phyloP scores from a whole-genome alignment of 2,113 vertebrate species.

The Castor canadensis region DNA sequence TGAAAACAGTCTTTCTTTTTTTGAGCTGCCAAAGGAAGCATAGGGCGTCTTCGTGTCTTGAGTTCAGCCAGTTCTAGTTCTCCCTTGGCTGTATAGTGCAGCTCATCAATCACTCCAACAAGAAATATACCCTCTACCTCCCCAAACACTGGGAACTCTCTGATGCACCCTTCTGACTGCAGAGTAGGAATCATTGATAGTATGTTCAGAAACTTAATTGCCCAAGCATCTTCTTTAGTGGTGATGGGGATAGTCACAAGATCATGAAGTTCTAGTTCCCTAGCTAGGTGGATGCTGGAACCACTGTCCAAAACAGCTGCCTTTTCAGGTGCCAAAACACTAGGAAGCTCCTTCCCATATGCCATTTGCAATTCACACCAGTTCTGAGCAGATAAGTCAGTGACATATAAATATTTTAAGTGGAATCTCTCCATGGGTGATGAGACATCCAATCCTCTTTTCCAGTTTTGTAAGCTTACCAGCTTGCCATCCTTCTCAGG shows the following conservation, averaged over 20 bases:
- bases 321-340: conserved; percentile 67
- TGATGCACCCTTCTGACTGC: conserved; percentile 79
- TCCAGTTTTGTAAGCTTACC: not conserved
- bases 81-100: conserved; percentile 81
- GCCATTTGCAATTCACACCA: conserved; percentile 87
- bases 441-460: conserved; percentile 32
- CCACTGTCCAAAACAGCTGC: conserved; percentile 76
- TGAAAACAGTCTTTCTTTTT: conserved; percentile 82
- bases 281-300: conserved; percentile 83
- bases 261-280: conserved; percentile 86
- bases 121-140: conserved; percentile 83
- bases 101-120: conserved; percentile 84
- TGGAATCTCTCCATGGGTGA: conserved; percentile 80
- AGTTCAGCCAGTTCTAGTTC: conserved; percentile 81
- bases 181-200: conserved; percentile 81
- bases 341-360: conserved; percentile 79
- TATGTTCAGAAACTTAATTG: conserved; percentile 83
- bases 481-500: not conserved
- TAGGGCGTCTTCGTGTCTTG: conserved; percentile 74
- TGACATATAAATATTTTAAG: conserved; percentile 82
- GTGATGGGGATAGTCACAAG: conserved; percentile 72
- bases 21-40: conserved; percentile 74
- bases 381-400: conserved; percentile 82
- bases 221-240: conserved; percentile 83
- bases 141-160: conserved; percentile 87